A percentile compares a stretch with the other conserved stretches of the same genome.
Conservation (phyloP, 2,888 invertebrate genomes). For the Pomacea canaliculata region DNA sequence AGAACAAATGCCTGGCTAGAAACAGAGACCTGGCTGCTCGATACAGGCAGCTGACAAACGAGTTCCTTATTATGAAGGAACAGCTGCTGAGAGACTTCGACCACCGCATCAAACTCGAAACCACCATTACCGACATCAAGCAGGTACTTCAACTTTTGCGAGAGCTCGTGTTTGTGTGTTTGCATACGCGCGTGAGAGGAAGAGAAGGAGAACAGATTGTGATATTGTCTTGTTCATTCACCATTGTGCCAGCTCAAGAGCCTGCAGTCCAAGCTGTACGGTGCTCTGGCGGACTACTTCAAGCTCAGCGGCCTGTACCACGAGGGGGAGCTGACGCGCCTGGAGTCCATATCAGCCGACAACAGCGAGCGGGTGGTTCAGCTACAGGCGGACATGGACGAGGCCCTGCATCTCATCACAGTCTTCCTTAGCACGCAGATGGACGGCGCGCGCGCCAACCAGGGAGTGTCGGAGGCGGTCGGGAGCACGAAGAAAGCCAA, state of each 20-base stretch:
- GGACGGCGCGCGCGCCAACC: conserved; percentile 49
- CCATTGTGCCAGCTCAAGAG: conserved; percentile 51
- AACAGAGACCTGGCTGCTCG: conserved; percentile 60
- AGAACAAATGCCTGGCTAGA: conserved; percentile 23
- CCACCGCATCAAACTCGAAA: conserved; percentile 60
- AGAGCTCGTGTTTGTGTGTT: too few relatives aligned
- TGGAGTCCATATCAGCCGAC: conserved; percentile 52
- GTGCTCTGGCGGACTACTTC: conserved; percentile 62
- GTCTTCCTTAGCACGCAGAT: conserved; percentile 59
- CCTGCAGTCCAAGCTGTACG: conserved; percentile 62
- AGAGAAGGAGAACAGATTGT: too few relatives aligned
- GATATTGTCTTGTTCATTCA: too few relatives aligned
- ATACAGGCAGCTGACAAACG: conserved; percentile 62
- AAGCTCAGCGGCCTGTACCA: conserved; percentile 64
- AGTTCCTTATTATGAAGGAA: conserved; percentile 56
- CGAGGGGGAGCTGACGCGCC: conserved; percentile 54
- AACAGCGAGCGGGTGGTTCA: conserved; percentile 53
- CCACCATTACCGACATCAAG: conserved; percentile 61
- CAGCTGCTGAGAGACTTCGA: conserved; percentile 59
- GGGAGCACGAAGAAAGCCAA: conserved; percentile 36
- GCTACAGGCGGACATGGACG: conserved; percentile 58
- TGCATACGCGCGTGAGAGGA: too few relatives aligned
- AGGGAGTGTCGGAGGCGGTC: conserved; percentile 46
- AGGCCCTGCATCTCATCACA: conserved; percentile 59
- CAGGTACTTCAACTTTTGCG: conserved; percentile 46